Conservation (phyloP, 35 echinoderm and acorn worm species). For the Ptychodera flava region DNA sequence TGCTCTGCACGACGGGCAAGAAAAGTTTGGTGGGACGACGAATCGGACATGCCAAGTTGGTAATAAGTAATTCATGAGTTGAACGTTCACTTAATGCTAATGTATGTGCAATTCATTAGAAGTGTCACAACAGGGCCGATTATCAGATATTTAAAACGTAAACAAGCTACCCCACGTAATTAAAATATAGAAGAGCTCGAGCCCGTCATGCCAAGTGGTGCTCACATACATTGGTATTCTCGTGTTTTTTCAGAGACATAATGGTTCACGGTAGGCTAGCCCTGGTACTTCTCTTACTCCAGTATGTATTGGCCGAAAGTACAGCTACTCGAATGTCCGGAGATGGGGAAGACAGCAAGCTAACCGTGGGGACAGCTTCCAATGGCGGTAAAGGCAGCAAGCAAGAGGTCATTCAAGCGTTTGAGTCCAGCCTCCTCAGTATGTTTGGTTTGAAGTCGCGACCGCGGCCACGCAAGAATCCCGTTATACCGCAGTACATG, state of each 20-base stretch:
- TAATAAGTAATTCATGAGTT: not conserved
- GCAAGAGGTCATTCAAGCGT: constrained; percentile 68
- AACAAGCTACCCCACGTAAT: not conserved
- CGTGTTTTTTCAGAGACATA: not conserved
- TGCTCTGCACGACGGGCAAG: too few species aligned
- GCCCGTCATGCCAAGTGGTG: not conserved
- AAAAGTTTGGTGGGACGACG: too few species aligned
- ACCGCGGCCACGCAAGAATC: constrained; percentile 51
- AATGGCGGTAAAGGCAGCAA: constrained; percentile 3
- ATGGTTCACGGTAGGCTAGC: not conserved
- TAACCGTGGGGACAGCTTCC: not conserved
- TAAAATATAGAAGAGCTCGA: not conserved
- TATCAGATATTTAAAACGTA: not conserved
- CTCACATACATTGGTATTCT: not conserved
- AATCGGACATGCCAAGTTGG: too few species aligned
- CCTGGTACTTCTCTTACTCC: not conserved
- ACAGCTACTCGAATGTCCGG: not conserved
- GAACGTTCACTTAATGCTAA: not conserved
- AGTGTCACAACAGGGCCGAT: not conserved
- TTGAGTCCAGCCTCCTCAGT: constrained; percentile 76
- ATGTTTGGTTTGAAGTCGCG: constrained; percentile 94
- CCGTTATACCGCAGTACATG: constrained; percentile 84
- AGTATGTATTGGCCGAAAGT: not conserved
- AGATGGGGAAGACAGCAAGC: not conserved
- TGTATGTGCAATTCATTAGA: not conserved